A percentile compares a stretch with the other conserved stretches of the same genome.
Evolutionary conservation across 2,797 vertebrate genomes (phyloP).

Genomic region (Neopelma chrysocephalum): DNA sequence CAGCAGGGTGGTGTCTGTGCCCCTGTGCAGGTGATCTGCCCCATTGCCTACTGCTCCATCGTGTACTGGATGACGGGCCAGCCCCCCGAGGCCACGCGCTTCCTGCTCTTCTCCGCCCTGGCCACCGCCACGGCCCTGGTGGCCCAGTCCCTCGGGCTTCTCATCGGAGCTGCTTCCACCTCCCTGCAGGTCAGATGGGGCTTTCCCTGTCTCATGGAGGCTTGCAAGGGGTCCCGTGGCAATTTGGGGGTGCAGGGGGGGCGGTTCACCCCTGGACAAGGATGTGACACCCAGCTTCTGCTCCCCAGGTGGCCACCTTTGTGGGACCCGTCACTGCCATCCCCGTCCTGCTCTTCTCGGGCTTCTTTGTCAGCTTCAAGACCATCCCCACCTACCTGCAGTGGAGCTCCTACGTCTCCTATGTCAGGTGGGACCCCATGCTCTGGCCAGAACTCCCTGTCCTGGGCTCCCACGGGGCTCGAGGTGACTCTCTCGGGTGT

Average conservation of each 20-base stretch:
- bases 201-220: fast-evolving
- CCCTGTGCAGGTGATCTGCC: constrained; percentile 86
- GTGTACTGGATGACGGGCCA: constrained; percentile 99
- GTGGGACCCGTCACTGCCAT: constrained; percentile 95
- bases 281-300: not conserved
- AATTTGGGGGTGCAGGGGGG: not conserved
- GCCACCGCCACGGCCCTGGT: constrained; percentile 92
- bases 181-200: constrained; percentile 86
- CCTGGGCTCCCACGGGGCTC: fast-evolving
- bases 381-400: constrained; percentile 97
- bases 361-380: constrained; percentile 99
- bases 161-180: constrained; percentile 96
- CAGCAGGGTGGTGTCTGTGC: not conserved
- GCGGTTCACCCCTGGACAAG: not conserved
- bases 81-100: constrained; percentile 89
- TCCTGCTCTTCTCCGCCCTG: constrained; percentile 93
- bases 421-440: constrained; percentile 85
- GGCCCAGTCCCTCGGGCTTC: constrained; percentile 93
- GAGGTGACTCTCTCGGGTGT: fast-evolving
- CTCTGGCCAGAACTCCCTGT: not conserved
- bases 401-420: constrained; percentile 97
- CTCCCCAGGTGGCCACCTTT: constrained; percentile 91
- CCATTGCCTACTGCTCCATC: constrained; percentile 95
- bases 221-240: fast-evolving
- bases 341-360: constrained; percentile 96